Evolutionary conservation across 2,797 vertebrate species (phyloP), one percentile per base, ranked within the genome.

Genomic region (Ctenosaura bakeri): DNA sequence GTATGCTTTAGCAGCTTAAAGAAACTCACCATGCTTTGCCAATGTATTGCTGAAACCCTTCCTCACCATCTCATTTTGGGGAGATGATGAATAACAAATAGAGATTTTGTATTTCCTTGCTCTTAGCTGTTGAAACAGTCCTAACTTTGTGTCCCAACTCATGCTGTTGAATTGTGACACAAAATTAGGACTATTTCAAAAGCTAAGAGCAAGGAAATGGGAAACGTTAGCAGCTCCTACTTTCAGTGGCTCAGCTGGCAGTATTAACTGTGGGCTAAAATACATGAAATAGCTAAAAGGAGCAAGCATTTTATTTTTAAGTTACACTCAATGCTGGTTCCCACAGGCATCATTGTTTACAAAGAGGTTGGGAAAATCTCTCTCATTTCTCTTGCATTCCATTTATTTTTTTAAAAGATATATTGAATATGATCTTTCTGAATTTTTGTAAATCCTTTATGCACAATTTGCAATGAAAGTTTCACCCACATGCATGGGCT

Each of bases 1-100:
- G 1, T 79, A 6, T 0, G 0, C 59, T 32, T 74, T 88, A 0
- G 29, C 77, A 89, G 50, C 42, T 82, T 0, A 32, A 83, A 64
- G 42, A 38, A 74, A 14, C 22, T 14, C 29, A 74, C 42, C 12
- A 8, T 56, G 14, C 16, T 82, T 90, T 93, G 85, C 79, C 12
- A 26, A 9, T 89, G 26, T 80, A 85, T 87, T 54, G n/a, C 84
- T 92, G 83, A 2, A 62, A 6, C 35, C 20, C n/a, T 42, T 32
- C 0, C 62, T 89, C 81, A 92, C 46, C 26, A 84, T 0, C 26
- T n/a, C 88, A 50, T 78, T 71, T 52, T 32, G 26, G 10, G 35
- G n/a, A 0, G 12, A 71, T 74, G n/a, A 56, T 32, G 64, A 87
- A 0, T 83, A 69, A 66, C 85, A 69, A 87, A 52, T 6, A 79